Evolutionary conservation across 2,113 vertebrate genomes (phyloP).

Genomic region (Centropristis striata): DNA sequence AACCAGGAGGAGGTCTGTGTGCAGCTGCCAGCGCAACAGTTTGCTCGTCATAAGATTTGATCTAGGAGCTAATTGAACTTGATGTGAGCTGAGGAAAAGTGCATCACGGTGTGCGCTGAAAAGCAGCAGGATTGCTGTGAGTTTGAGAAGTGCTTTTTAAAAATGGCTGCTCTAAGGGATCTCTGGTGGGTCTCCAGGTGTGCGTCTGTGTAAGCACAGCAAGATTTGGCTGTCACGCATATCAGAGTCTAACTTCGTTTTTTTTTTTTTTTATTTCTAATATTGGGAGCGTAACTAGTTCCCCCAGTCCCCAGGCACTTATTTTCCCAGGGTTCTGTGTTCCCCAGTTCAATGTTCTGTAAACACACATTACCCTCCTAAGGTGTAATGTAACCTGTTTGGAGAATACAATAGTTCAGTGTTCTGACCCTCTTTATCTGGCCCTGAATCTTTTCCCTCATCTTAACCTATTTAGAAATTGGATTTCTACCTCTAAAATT

Average conservation of each 20-base stretch:
- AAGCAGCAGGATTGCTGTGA: conserved; percentile 11
- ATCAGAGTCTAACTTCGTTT: background rate
- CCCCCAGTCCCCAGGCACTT: too few relatives aligned
- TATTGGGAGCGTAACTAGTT: too few relatives aligned
- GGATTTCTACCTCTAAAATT: too few relatives aligned
- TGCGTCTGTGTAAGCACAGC: conserved; percentile 3
- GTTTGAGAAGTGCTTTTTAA: conserved; percentile 40
- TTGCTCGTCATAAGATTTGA: conserved; percentile 51
- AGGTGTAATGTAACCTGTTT: too few relatives aligned
- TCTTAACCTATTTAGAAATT: too few relatives aligned
- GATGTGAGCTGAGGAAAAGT: conserved; percentile 54
- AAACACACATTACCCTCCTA: too few relatives aligned
- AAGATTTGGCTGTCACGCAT: conserved; percentile 1
- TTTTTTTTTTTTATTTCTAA: background rate
- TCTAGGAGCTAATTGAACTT: conserved; percentile 62
- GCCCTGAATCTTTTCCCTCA: too few relatives aligned
- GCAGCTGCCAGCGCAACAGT: conserved; percentile 58
- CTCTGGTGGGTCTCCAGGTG: conserved; percentile 4
- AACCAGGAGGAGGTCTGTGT: conserved; percentile 52
- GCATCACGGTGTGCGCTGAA: conserved; percentile 35
- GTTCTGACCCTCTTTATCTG: too few relatives aligned
- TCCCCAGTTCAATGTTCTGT: too few relatives aligned
- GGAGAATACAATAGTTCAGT: too few relatives aligned
- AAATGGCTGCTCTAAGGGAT: conserved; percentile 54
- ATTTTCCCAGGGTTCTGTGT: too few relatives aligned